Conservation (phyloP, 92 coral and sea anemone genomes). For the Pocillopora meandrina region DNA sequence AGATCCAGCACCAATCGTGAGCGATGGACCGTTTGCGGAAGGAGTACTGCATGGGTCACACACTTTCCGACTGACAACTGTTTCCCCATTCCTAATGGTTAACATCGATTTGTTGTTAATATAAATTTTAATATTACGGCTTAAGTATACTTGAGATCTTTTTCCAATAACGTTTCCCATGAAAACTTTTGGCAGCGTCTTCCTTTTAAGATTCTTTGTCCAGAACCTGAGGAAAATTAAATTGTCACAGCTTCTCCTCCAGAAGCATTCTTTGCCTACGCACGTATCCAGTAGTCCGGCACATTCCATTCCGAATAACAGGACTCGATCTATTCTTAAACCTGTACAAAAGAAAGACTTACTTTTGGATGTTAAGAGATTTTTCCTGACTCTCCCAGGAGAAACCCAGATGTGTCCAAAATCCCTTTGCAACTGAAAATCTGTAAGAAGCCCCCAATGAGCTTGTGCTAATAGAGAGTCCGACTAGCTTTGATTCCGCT, state of each 20-base stretch:
- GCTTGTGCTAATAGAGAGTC: not conserved
- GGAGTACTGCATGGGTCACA: slow-evolving; percentile 7
- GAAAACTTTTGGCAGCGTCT: no score
- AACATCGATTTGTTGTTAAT: no score
- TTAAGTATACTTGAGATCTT: no score
- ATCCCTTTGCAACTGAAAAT: not conserved
- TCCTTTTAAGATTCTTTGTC: no score
- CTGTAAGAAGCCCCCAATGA: not conserved
- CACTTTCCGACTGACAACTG: not conserved
- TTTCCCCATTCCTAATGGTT: slow-evolving; percentile 5
- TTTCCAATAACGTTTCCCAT: not conserved
- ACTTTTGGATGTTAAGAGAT: not conserved
- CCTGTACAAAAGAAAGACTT: not conserved
- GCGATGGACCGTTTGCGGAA: not conserved
- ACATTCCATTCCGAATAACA: no score
- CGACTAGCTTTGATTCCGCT: not conserved
- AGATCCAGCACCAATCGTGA: slow-evolving; percentile 8
- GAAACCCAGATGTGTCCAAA: slow-evolving; percentile 13
- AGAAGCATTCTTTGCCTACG: no score
- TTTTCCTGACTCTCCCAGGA: not conserved
- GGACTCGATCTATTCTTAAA: no score
- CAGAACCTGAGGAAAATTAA: no score
- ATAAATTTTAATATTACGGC: no score
- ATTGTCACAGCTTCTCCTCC: no score
- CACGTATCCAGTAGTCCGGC: no score